A percentile compares a stretch with the other conserved stretches of the same genome.
These are phyloP conservation scores for Stenoptilia bipunctidactyla DNA, from an alignment of 2,888 invertebrate genomes.

Conservation along the genomic window DNA sequence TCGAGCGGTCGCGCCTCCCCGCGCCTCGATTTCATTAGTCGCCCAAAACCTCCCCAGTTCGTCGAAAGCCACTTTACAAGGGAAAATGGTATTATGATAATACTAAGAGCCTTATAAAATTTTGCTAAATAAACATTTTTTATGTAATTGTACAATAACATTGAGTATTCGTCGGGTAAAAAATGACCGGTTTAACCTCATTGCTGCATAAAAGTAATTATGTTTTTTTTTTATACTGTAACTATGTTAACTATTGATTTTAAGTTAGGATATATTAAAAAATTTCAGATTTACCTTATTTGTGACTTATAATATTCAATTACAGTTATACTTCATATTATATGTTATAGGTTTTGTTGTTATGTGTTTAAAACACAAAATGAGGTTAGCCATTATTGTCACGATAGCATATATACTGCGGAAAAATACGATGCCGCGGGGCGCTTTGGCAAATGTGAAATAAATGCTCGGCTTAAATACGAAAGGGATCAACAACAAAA, in stretches of 20 bases:
- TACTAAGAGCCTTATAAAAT: slow-evolving; percentile 65
- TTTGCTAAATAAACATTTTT: slow-evolving; percentile 61
- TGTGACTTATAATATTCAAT: too few relatives aligned
- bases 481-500: slow-evolving; percentile 56
- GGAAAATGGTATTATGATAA: slow-evolving; percentile 67
- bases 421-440: slow-evolving; percentile 40
- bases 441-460: slow-evolving; percentile 62
- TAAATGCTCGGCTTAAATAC: slow-evolving; percentile 66
- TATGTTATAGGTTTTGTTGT: too few relatives aligned
- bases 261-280: too few relatives aligned
- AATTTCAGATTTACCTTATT: too few relatives aligned
- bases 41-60: slow-evolving; percentile 42
- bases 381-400: background rate
- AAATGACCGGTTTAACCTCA: slow-evolving; percentile 23
- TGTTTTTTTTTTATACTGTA: too few relatives aligned
- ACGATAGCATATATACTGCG: slow-evolving; percentile 26
- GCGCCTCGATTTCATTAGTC: slow-evolving; percentile 60
- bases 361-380: too few relatives aligned
- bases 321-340: too few relatives aligned
- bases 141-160: slow-evolving; percentile 54
- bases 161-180: slow-evolving; percentile 27
- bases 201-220: slow-evolving; percentile 4
- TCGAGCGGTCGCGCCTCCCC: slow-evolving; percentile 51
- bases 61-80: slow-evolving; percentile 65
- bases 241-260: too few relatives aligned